phyloP scores from a whole-genome alignment of 1,140 invertebrate genomes.

The Anthonomus grandis region DNA sequence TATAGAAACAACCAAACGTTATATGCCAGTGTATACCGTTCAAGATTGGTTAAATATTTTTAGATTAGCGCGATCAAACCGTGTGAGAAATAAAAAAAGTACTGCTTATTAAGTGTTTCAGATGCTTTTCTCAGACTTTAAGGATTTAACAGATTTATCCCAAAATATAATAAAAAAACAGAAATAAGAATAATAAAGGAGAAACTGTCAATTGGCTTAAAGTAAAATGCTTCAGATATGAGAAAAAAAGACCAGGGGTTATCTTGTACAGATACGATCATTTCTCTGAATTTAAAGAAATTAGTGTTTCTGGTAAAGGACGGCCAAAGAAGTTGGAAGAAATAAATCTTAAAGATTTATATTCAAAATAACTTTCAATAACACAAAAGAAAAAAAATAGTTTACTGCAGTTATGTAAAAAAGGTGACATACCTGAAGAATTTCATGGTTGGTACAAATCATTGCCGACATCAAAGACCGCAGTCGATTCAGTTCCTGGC shows the following conservation, averaged over 20 bases:
- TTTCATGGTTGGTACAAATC: conserved; percentile 1
- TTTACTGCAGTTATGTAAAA: background rate
- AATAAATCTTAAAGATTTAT: background rate
- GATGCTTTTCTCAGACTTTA: conserved; percentile 14
- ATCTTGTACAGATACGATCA: conserved; percentile 19
- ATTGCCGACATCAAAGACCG: background rate
- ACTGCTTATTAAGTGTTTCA: background rate
- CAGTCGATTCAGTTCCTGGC: background rate
- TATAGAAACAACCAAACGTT: conserved; percentile 11
- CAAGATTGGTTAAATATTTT: conserved; percentile 21
- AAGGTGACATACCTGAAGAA: background rate
- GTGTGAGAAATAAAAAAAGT: conserved; percentile 6
- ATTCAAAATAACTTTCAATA: background rate
- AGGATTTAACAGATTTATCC: conserved; percentile 2
- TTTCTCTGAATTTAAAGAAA: conserved; percentile 1
- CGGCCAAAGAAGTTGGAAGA: background rate
- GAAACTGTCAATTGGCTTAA: conserved; percentile 10
- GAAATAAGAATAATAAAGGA: background rate
- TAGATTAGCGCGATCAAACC: background rate
- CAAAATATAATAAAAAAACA: background rate
- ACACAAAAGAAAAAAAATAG: background rate
- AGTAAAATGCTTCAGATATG: conserved; percentile 17
- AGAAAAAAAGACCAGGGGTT: conserved; percentile 14
- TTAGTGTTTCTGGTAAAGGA: conserved; percentile 1
- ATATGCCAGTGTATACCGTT: conserved; percentile 13